Evolutionary conservation across 2,113 vertebrate species (phyloP), one percentile per base, ranked within the genome.

Genomic region (Cynopterus brachyotis): DNA sequence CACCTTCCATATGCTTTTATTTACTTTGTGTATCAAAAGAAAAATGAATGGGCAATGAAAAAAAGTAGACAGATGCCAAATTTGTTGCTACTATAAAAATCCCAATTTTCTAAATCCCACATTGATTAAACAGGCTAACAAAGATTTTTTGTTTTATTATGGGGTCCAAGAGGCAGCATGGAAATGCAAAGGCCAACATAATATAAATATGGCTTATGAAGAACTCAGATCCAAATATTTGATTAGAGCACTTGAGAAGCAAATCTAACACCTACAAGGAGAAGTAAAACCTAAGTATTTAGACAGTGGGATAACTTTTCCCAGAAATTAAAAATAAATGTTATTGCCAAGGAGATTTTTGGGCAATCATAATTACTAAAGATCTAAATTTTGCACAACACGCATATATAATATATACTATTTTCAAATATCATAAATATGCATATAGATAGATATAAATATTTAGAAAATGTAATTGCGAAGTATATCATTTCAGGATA

Each of bases 391-490:
- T 20, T 83, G 30, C 4, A 37, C 15, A 62, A 87, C 30, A 83
- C 79, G 37, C 28, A 87, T 81, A 66, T 76, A 92, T 53, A 59
- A 73, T 15, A 47, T 16, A 50, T 32, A 88, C 47, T 89, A 86
- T 85, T 96, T 95, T 94, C n/a, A 87, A 75, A 75, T n/a, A 47
- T 57, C 17, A 90, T 86, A 96, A 95, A 92, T 66, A 89, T 81
- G 47, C 22, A 87, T 50, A 79, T 8, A 90, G 55, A 81, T 5
- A 60, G 69, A 69, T 62, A 90, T 3, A 78, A 19, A 78, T 15
- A 92, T 69, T 90, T 37, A 87, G 59, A 19, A 88, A 76, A 91
- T n/a, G 5, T 8, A 88, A 60, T 30, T 66, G 7, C 40, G 69
- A 84, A 84, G 6, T 59, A 55, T 72, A 91, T 85, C 67, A 89